phyloP scores from a whole-genome alignment of 2,113 vertebrate genomes.

The Lagopus muta region DNA sequence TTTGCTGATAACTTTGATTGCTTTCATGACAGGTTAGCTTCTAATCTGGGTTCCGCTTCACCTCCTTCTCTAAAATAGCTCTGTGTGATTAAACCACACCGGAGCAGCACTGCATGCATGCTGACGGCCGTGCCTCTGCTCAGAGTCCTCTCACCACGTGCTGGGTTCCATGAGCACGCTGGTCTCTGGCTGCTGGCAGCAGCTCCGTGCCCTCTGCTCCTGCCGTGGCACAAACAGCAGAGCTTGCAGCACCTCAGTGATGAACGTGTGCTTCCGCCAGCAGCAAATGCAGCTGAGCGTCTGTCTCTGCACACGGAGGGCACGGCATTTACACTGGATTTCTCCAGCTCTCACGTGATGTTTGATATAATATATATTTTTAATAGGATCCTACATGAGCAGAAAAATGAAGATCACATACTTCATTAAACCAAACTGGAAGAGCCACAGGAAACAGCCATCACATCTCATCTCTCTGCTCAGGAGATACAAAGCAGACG shows the following conservation, averaged over 20 bases:
- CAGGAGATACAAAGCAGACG: background rate
- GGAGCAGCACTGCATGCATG: fast-evolving
- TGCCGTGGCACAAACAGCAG: background rate
- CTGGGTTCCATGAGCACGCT: background rate
- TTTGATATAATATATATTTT: background rate
- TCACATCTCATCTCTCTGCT: background rate
- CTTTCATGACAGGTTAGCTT: background rate
- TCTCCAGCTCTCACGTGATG: background rate
- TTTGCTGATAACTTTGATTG: constrained; percentile 26
- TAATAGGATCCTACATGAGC: background rate
- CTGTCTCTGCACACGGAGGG: background rate
- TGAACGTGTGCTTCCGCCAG: too few species aligned
- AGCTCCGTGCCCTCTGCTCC: background rate
- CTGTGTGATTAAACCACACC: background rate
- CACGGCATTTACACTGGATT: background rate
- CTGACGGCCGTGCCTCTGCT: background rate
- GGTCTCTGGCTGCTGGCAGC: background rate
- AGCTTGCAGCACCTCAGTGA: background rate
- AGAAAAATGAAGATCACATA: background rate
- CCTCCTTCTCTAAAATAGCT: background rate
- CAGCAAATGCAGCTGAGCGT: background rate
- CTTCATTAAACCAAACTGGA: background rate
- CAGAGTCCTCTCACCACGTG: background rate
- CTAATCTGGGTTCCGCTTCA: background rate
- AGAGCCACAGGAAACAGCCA: background rate